Evolutionary conservation across 2,113 vertebrate genomes (phyloP), one percentile per base, ranked within the genome.

Genomic region (Crotalus horridus): DNA sequence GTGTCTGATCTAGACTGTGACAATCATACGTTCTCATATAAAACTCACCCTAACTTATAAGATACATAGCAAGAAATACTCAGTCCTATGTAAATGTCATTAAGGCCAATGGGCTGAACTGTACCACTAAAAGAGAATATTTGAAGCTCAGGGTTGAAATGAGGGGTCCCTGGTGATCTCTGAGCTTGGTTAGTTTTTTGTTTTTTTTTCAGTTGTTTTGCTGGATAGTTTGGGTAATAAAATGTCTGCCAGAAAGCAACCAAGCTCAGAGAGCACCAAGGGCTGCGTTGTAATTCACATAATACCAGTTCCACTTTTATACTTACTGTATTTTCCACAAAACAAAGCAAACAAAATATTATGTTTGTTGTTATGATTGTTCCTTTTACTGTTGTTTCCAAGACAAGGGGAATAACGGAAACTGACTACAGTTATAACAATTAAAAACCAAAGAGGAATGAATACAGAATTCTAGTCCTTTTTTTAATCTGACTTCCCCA

Each of bases 261-360:
- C 29, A 13, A n/a, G 26, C 61, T 64, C 61, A 29, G 26, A 64
- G 61, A 64, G 12, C 61, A 69, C 61, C 29, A n/a, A 69, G 61
- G 11, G 29, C 29, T 69, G 29, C 29, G 13, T n/a, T n/a, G 11
- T 69, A 51, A 12, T n/a, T 69, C 64, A 69, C 15, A n/a, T 2
- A 15, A n/a, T 81, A 94, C 94, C 85, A 89, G 93, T 56, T 94
- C 94, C 21, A 93, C 48, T 59, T 93, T 94, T 93, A 89, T 94
- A 92, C 69, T 39, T 81, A 39, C 39, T 39, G 39, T 39, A 39
- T 81, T 81, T 81, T 20, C 6, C 15, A 81, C 13, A 39, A 81
- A 39, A 20, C 3, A 39, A 81, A 81, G 54, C 90, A 94, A 95
- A 94, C 24, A 56, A 89, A 93, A 94, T 90, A 26, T 88, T 0